Base-by-base conservation (phyloP, 2,888 invertebrate species). In the Octonoba sinensis region DNA sequence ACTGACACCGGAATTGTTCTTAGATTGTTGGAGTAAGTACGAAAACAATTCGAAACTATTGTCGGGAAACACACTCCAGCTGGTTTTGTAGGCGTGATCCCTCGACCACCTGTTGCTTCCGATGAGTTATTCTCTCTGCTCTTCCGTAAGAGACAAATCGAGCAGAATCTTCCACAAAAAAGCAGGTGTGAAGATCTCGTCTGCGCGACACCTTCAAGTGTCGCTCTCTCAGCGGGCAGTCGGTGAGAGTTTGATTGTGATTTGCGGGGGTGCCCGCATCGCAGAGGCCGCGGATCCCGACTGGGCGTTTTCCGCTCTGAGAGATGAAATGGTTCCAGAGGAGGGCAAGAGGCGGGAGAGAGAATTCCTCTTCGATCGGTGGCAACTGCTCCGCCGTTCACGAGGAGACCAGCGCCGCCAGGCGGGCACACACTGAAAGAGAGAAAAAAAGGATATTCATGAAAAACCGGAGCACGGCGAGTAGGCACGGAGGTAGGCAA, bases 291-390 rank as follows among this genome's bases (percentile, higher is more conserved):
- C 66, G 46, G 60, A 54, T 67, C 67, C 11, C 60, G 44, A 46
- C 79, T 54, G 79, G 79, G 79, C 79, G 79, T 81, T 81, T 81
- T 81, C 79, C 69, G 62, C 56, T 73, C 56, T 81, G 79, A 69
- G 72, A 54, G 46, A 44, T 56, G 54, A 47, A 60, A 51, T 67
- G 59, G 47, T 51, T 65, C 18, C 8, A 20, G 64, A 46, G 64
- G 20, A 36, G 36, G 36, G 36, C 36, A 8, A 36, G 36, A 36
- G 36, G 57, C 18, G 36, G 59, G 51, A 54, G 72, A 59, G 56
- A 66, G 69, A 20, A 44, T 46, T 46, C 49, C 27, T 51, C 70
- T 82, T 82, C 81, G 81, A 82, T 82, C 81, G 74, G 81, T 51
- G 46, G 27, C 60, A 46, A 51, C 44, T 8, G 66, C 72, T 67